phyloP scores from a whole-genome alignment of 2,797 vertebrate genomes.

The Channa striata region DNA sequence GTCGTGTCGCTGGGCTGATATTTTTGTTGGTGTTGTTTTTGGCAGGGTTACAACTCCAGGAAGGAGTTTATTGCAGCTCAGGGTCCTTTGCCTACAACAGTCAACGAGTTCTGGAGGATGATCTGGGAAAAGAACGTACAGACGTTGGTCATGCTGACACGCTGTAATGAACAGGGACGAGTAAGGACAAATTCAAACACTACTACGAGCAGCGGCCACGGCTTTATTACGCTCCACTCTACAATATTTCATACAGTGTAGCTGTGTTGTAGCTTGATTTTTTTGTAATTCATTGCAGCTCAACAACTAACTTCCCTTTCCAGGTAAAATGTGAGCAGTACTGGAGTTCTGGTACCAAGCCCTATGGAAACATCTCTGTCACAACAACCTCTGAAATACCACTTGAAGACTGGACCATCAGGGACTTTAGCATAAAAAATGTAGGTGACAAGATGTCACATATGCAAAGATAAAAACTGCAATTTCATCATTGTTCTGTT shows the following conservation, averaged over 20 bases:
- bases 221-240: no score
- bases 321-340: constrained; percentile 96
- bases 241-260: no score
- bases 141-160: constrained; percentile 95
- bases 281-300: not conserved
- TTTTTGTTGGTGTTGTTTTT: constrained; percentile 9
- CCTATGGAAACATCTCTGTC: constrained; percentile 87
- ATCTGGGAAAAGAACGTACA: constrained; percentile 94
- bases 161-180: constrained; percentile 94
- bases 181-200: constrained; percentile 80
- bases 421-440: constrained; percentile 93
- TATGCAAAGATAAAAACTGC: not conserved
- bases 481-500: no score
- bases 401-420: constrained; percentile 95
- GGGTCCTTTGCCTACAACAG: constrained; percentile 92
- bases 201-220: not conserved
- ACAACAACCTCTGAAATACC: constrained; percentile 86
- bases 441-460: constrained; percentile 76
- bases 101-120: constrained; percentile 97
- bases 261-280: not conserved
- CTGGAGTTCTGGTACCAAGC: constrained; percentile 87
- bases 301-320: constrained; percentile 4
- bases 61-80: constrained; percentile 96
- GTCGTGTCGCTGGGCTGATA: constrained; percentile 8
- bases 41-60: constrained; percentile 91